Percentiles rank a stretch among this genome's conserved stretches.
Conservation (phyloP, 2,113 vertebrate species). For the Megaptera novaeangliae region DNA sequence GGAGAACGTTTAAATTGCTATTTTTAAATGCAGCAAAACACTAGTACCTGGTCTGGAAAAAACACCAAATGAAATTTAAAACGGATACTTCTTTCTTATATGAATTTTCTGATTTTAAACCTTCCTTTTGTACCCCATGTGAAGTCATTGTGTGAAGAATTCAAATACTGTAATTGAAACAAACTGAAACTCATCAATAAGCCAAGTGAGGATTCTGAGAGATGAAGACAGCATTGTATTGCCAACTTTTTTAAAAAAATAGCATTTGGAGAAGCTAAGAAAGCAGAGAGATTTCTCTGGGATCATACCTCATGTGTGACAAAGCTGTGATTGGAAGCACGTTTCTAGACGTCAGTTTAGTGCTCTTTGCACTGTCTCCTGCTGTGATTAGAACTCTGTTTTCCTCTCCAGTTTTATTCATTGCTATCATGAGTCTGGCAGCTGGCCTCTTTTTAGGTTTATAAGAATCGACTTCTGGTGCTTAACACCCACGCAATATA, state of each 20-base stretch:
- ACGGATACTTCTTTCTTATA: conserved; percentile 75
- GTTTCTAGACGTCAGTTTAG: neutral
- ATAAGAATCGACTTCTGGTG: neutral
- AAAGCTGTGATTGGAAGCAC: neutral
- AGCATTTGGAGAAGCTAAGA: neutral
- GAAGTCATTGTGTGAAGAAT: conserved; percentile 72
- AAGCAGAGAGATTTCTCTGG: neutral
- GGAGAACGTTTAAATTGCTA: neutral
- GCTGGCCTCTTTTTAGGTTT: neutral
- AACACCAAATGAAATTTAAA: conserved; percentile 75
- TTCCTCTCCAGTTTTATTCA: neutral
- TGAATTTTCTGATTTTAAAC: conserved; percentile 75
- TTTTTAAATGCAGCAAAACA: conserved; percentile 14
- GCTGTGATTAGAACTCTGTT: neutral
- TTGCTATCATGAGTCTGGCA: neutral
- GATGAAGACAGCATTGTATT: neutral
- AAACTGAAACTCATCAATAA: conserved; percentile 72
- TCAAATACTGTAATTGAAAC: conserved; percentile 76
- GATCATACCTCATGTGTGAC: rapidly evolving
- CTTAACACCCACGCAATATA: neutral
- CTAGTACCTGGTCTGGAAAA: neutral
- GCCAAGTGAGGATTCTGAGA: conserved; percentile 38
- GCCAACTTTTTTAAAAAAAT: neutral
- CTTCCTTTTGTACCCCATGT: conserved; percentile 66
- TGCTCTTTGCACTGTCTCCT: neutral